Conservation (phyloP, 1,140 invertebrate species). For the Drosophila grimshawi region DNA sequence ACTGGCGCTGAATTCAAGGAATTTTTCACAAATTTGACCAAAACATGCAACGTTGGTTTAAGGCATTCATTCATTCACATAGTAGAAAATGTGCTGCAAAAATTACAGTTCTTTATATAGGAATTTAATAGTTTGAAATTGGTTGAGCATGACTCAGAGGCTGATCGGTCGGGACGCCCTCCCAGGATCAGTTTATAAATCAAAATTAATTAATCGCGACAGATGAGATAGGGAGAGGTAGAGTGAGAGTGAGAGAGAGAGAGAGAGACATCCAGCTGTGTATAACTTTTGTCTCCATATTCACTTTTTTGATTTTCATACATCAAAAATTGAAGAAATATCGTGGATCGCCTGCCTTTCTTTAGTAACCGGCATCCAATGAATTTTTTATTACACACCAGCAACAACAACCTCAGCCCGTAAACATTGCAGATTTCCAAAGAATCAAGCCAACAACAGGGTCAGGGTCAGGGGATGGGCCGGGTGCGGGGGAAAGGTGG, state of each 20-base stretch:
- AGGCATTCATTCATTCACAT: no score
- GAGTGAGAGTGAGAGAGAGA: slow-evolving; percentile 10
- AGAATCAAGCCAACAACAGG: slow-evolving; percentile 47
- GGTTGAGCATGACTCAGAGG: background rate
- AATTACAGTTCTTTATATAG: background rate
- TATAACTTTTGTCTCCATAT: slow-evolving; percentile 42
- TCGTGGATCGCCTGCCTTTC: slow-evolving; percentile 3
- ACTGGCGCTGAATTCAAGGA: slow-evolving; percentile 3
- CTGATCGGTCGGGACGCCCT: background rate
- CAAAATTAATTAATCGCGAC: slow-evolving; percentile 69
- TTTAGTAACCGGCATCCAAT: slow-evolving; percentile 43
- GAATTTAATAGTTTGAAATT: background rate
- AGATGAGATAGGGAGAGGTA: slow-evolving; percentile 31
- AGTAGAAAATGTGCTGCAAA: slow-evolving; percentile 44
- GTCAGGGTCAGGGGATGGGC: background rate
- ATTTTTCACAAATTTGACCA: slow-evolving; percentile 47
- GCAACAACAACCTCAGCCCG: slow-evolving; percentile 43
- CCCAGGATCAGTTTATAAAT: slow-evolving; percentile 50
- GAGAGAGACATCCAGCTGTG: slow-evolving; percentile 56
- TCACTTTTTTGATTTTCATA: slow-evolving; percentile 47
- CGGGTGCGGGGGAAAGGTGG: background rate
- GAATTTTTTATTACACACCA: slow-evolving; percentile 71
- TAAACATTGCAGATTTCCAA: slow-evolving; percentile 63
- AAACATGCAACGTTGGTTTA: slow-evolving; percentile 51
- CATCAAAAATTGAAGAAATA: slow-evolving; percentile 63